A percentile compares a stretch with the other conserved stretches of the same genome.
phyloP scores from a whole-genome alignment of 2,113 vertebrate genomes.

The Pao palembangensis region DNA sequence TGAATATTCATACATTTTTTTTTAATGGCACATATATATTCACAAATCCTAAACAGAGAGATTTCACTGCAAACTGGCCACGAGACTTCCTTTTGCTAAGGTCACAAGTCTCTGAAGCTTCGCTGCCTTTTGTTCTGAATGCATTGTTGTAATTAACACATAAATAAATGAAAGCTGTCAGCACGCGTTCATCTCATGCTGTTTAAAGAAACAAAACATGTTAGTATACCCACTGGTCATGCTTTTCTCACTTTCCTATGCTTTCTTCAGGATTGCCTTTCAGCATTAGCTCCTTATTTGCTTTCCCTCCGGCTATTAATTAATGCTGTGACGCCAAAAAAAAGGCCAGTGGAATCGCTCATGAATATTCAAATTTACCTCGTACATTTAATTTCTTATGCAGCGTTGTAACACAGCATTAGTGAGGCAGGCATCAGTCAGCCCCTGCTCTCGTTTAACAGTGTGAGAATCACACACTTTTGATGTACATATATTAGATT shows the following conservation, averaged over 20 bases:
- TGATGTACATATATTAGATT: neutral
- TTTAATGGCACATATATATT: constrained; percentile 31
- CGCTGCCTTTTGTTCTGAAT: neutral
- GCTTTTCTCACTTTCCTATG: constrained; percentile 31
- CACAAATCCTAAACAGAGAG: constrained; percentile 40
- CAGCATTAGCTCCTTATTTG: constrained; percentile 49
- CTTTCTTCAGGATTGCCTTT: constrained; percentile 18
- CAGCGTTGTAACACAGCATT: constrained; percentile 47
- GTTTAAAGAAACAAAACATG: constrained; percentile 10
- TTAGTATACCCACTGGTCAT: constrained; percentile 6
- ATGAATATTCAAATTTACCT: constrained; percentile 99
- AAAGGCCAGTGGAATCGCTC: constrained; percentile 95
- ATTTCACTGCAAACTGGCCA: neutral
- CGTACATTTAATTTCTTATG: constrained; percentile 79
- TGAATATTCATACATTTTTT: constrained; percentile 62
- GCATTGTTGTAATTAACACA: constrained; percentile 6
- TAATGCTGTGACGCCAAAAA: constrained; percentile 89
- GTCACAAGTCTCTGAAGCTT: neutral
- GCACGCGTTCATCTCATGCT: neutral
- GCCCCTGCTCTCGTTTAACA: constrained; percentile 1
- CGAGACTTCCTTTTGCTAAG: constrained; percentile 6
- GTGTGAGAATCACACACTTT: neutral
- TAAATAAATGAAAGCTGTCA: constrained; percentile 7
- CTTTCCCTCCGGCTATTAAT: constrained; percentile 98
- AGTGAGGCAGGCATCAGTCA: constrained; percentile 27